A percentile compares a stretch with the other conserved stretches of the same genome.
These are phyloP conservation scores for Perca flavescens DNA, from an alignment of 2,113 vertebrate species.

Conservation along the genomic window DNA sequence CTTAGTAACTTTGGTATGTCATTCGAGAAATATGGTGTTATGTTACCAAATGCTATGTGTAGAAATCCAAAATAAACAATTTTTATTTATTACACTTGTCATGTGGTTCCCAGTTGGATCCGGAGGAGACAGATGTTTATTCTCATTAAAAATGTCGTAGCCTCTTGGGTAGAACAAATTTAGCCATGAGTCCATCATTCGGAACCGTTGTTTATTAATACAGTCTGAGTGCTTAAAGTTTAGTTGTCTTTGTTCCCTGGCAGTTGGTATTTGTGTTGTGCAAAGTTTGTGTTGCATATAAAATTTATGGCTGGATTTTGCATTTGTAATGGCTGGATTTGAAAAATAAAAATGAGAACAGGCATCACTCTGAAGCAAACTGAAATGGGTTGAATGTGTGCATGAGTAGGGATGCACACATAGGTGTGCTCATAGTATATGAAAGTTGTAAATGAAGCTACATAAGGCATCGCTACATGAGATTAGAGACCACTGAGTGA, in stretches of 20 bases:
- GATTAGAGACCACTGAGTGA: constrained; percentile 33
- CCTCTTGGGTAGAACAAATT: constrained; percentile 69
- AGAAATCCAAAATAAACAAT: constrained; percentile 52
- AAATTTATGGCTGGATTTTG: background rate
- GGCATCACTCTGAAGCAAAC: background rate
- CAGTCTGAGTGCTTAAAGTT: constrained; percentile 29
- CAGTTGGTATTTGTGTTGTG: constrained; percentile 38
- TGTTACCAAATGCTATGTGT: background rate
- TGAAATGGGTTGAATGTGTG: background rate
- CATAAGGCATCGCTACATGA: constrained; percentile 17
- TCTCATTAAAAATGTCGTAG: constrained; percentile 70
- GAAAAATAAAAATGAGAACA: background rate
- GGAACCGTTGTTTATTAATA: constrained; percentile 59
- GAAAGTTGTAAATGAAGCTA: constrained; percentile 6
- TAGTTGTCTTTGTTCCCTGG: background rate
- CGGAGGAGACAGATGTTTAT: constrained; percentile 67
- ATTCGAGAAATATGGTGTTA: background rate
- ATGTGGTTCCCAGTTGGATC: constrained; percentile 52
- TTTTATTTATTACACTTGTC: constrained; percentile 69
- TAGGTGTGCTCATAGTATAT: background rate
- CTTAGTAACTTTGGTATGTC: background rate
- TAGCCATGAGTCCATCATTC: constrained; percentile 58
- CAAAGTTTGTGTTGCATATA: constrained; percentile 18
- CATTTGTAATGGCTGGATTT: constrained; percentile 5
- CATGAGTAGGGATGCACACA: background rate